Evolutionary conservation across 1,140 invertebrate species (phyloP).

Genomic region (Cyclargus thomasi): DNA sequence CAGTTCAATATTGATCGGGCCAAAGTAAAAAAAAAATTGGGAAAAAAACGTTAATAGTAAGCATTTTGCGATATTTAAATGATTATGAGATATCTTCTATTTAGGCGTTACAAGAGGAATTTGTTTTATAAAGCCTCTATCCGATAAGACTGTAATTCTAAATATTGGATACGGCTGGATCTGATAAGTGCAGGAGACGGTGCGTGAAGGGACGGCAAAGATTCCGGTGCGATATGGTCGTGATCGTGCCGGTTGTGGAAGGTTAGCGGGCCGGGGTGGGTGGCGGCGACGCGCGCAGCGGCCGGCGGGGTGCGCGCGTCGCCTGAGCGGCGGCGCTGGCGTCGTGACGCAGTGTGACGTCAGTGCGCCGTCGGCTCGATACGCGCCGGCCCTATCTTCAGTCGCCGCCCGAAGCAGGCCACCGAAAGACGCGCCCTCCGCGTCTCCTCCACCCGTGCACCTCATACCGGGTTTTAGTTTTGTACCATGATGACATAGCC

Average conservation of each 20-base stretch:
- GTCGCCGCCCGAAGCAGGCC: conserved; percentile 72
- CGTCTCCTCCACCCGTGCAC: conserved; percentile 62
- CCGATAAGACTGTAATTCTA: too few relatives aligned
- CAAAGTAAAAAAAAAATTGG: too few relatives aligned
- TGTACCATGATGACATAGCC: conserved; percentile 68
- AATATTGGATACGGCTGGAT: too few relatives aligned
- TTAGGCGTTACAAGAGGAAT: too few relatives aligned
- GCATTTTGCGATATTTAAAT: too few relatives aligned
- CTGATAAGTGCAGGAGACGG: conserved; percentile 17
- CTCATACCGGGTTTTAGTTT: conserved; percentile 72
- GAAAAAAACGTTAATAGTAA: too few relatives aligned
- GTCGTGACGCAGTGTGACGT: conserved; percentile 76
- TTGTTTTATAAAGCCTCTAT: too few relatives aligned
- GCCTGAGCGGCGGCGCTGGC: conserved; percentile 60
- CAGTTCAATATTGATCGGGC: too few relatives aligned
- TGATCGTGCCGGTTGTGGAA: conserved; percentile 60
- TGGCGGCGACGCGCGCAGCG: conserved; percentile 32
- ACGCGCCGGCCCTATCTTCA: conserved; percentile 58
- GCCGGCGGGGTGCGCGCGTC: conserved; percentile 48
- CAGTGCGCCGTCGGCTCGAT: conserved; percentile 68
- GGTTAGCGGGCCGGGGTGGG: conserved; percentile 40
- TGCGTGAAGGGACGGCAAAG: conserved; percentile 39
- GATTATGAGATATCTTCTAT: too few relatives aligned
- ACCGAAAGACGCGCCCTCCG: conserved; percentile 63
- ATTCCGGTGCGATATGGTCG: conserved; percentile 44